Percentiles rank a stretch among this genome's conserved stretches.
Evolutionary conservation across 2,888 invertebrate genomes (phyloP).

Genomic region (Drosophila differens): DNA sequence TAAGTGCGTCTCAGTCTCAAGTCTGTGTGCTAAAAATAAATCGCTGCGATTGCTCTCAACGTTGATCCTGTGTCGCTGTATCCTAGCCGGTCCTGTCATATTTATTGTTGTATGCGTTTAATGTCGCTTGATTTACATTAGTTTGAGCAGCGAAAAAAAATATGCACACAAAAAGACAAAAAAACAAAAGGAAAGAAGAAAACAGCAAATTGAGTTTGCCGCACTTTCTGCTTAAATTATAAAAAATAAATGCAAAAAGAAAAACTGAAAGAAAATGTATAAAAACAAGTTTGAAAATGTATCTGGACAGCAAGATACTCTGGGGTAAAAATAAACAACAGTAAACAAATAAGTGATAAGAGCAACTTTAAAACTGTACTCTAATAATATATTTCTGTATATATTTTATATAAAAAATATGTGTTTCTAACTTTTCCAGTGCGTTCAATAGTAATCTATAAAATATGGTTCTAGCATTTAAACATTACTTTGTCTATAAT

Average conservation of each 20-base stretch:
- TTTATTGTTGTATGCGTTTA: conserved; percentile 72
- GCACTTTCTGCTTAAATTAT: conserved; percentile 42
- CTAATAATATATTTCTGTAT: not conserved
- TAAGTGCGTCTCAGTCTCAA: not conserved
- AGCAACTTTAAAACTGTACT: not conserved
- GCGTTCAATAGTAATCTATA: not conserved
- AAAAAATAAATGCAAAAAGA: conserved; percentile 19
- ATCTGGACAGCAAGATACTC: not conserved
- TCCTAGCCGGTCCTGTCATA: conserved; percentile 37
- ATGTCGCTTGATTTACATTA: conserved; percentile 77
- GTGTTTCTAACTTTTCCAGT: not conserved
- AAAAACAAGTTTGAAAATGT: not conserved
- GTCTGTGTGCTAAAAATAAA: conserved; percentile 36
- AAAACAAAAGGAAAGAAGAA: conserved; percentile 20
- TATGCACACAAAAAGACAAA: conserved; percentile 13
- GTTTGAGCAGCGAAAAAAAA: conserved; percentile 44
- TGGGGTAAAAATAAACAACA: not conserved
- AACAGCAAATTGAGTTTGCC: conserved; percentile 67
- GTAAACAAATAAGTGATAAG: not conserved
- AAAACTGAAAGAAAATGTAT: conserved; percentile 6
- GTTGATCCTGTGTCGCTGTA: conserved; percentile 37
- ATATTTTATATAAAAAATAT: not conserved
- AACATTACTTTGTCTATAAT: not conserved
- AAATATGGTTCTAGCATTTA: not conserved
- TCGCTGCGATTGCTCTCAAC: conserved; percentile 19